Evolutionary conservation across 2,888 invertebrate species (phyloP).

Genomic region (Acleris cristana): DNA sequence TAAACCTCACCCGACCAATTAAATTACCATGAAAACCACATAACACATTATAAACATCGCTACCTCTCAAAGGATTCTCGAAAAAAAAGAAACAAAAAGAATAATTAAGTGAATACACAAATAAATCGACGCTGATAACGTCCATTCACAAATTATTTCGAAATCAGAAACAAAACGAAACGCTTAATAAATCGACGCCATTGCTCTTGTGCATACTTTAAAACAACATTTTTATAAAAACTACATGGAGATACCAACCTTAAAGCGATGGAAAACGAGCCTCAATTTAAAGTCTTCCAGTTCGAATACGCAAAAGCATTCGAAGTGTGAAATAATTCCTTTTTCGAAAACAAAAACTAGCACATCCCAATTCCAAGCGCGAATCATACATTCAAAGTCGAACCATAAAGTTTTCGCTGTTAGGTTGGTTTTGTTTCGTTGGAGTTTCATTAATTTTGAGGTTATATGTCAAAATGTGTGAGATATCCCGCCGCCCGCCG

Average conservation of each 20-base stretch:
- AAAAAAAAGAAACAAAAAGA: slow-evolving; percentile 27
- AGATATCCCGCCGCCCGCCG: slow-evolving; percentile 36
- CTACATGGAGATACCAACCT: neutral
- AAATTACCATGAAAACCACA: slow-evolving; percentile 40
- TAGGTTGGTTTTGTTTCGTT: neutral
- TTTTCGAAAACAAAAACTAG: slow-evolving; percentile 3
- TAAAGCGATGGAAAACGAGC: neutral
- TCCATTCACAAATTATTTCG: slow-evolving; percentile 40
- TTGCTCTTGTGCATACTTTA: slow-evolving; percentile 13
- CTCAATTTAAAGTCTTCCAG: neutral
- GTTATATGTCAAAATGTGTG: slow-evolving; percentile 40
- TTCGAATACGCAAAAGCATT: slow-evolving; percentile 5
- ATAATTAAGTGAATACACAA: slow-evolving; percentile 38
- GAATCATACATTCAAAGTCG: neutral
- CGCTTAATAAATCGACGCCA: slow-evolving; percentile 30
- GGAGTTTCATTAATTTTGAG: slow-evolving; percentile 24
- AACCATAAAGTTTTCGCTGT: neutral
- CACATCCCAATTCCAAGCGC: neutral
- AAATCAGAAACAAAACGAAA: slow-evolving; percentile 35
- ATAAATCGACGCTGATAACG: slow-evolving; percentile 36
- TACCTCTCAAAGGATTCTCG: slow-evolving; percentile 20
- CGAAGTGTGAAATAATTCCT: slow-evolving; percentile 10
- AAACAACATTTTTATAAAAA: neutral
- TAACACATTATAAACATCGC: slow-evolving; percentile 36
- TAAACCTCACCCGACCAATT: slow-evolving; percentile 21